Conservation (phyloP, 2,888 invertebrate genomes). For the Sesia apiformis region DNA sequence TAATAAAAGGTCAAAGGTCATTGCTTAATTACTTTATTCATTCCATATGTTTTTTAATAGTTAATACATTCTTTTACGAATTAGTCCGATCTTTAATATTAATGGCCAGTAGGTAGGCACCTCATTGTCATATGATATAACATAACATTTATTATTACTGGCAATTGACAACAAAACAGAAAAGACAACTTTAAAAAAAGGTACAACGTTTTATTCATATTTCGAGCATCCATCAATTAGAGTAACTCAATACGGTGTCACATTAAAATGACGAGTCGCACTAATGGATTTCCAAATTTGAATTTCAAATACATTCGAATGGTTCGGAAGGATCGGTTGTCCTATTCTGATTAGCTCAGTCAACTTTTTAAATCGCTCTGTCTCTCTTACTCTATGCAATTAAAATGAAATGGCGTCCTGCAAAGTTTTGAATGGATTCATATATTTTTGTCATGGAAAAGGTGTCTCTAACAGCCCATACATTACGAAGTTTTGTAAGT, state of each 20-base stretch:
- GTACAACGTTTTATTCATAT: constrained; percentile 27
- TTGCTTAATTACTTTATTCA: no score
- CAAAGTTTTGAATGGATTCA: no score
- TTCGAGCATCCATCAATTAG: constrained; percentile 60
- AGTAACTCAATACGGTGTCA: constrained; percentile 73
- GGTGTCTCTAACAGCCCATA: no score
- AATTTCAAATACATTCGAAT: constrained; percentile 62
- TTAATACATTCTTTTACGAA: no score
- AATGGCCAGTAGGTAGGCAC: no score
- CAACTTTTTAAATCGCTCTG: neutral
- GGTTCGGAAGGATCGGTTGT: constrained; percentile 49
- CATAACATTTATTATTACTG: neutral
- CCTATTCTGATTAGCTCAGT: constrained; percentile 4
- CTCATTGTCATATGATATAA: no score
- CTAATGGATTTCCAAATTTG: constrained; percentile 73
- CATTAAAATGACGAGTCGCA: constrained; percentile 70
- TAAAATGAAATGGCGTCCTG: neutral
- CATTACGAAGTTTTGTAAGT: no score
- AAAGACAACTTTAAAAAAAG: constrained; percentile 19
- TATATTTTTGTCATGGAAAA: no score
- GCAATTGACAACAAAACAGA: neutral
- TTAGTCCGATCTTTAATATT: no score
- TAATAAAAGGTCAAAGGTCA: no score
- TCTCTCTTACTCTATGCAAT: neutral
- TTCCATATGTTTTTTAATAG: no score